A percentile compares a stretch with the other conserved stretches of the same genome.
These are phyloP conservation scores for Rhogogaster chlorosoma DNA, from an alignment of 2,888 invertebrate species.

Conservation along the genomic window DNA sequence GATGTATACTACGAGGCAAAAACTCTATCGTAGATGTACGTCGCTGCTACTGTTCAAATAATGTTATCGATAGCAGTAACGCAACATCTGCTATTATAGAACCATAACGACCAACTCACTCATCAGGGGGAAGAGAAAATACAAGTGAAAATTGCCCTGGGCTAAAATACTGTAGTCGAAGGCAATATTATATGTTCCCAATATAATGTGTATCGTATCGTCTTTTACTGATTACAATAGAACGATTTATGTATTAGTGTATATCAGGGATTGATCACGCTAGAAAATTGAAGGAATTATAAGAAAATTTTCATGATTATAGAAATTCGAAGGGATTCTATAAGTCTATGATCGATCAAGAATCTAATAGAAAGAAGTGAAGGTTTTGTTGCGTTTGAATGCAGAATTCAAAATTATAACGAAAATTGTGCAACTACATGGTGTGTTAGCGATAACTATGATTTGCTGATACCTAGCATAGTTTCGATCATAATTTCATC, in stretches of 20 bases:
- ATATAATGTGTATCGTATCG: not conserved
- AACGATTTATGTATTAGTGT: not conserved
- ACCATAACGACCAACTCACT: slow-evolving; percentile 3
- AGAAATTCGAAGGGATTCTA: not conserved
- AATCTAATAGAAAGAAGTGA: not conserved
- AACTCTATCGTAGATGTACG: not conserved
- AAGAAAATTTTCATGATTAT: not conserved
- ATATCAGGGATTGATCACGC: not conserved
- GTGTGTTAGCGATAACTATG: not conserved
- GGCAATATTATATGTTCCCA: not conserved
- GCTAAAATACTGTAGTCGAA: not conserved
- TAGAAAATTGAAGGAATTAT: not conserved
- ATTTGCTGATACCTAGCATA: not conserved
- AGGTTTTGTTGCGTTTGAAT: not conserved
- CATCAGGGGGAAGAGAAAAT: not conserved
- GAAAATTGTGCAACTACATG: not conserved
- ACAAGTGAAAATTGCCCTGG: not conserved
- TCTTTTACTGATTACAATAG: not conserved
- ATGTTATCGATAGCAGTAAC: not conserved
- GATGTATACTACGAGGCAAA: not conserved
- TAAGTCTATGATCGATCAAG: not conserved
- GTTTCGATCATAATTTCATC: not conserved
- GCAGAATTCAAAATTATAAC: not conserved
- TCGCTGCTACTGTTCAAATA: not conserved
- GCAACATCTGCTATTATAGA: not conserved